phyloP scores from a whole-genome alignment of 2,113 vertebrate species.

The Otis tarda region DNA sequence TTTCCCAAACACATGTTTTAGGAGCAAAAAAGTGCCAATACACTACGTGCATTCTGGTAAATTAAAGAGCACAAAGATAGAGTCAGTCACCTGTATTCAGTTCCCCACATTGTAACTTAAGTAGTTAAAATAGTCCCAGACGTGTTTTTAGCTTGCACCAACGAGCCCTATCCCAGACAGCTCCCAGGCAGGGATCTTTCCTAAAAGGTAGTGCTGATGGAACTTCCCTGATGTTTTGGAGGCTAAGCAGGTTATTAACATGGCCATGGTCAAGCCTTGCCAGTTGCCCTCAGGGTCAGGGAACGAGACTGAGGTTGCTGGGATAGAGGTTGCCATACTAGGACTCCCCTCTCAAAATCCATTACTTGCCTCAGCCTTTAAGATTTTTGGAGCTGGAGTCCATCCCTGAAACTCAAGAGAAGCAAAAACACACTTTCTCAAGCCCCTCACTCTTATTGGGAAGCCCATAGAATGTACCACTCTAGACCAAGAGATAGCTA shows the following conservation, averaged over 20 bases:
- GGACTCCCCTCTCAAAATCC: neutral
- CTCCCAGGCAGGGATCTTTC: neutral
- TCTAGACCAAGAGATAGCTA: neutral
- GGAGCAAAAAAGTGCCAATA: neutral
- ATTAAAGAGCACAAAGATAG: neutral
- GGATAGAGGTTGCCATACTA: neutral
- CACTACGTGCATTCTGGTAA: rapidly evolving
- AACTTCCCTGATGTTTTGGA: neutral
- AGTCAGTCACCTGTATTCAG: neutral
- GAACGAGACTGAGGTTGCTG: neutral
- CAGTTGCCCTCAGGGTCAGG: neutral
- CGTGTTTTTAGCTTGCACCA: neutral
- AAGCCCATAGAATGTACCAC: neutral
- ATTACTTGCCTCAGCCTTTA: neutral
- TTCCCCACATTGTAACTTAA: neutral
- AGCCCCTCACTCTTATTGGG: rapidly evolving
- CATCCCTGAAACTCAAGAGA: neutral
- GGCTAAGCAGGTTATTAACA: neutral
- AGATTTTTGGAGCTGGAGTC: neutral
- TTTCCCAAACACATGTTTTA: rapidly evolving
- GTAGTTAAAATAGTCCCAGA: neutral
- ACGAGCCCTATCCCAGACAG: neutral
- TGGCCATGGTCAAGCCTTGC: neutral
- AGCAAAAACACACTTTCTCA: rapidly evolving
- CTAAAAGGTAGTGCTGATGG: neutral